Base-by-base conservation (phyloP, 2,113 vertebrate genomes). In the Cranoglanis bouderius region DNA sequence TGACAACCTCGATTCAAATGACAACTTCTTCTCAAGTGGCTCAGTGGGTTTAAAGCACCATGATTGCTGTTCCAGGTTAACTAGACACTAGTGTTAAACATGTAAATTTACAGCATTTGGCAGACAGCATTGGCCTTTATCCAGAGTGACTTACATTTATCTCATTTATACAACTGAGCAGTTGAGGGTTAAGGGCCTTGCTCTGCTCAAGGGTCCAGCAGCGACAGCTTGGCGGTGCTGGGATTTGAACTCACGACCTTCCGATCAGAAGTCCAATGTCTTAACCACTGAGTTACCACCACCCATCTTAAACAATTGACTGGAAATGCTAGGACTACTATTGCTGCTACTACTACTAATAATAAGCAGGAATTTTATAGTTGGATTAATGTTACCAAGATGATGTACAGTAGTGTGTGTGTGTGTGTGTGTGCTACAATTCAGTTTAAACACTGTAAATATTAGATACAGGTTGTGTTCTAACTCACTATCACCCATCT, bases 401-500 rank as follows among this genome's bases (percentile, higher is more conserved):
- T 63, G 61, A 61, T 13, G 51, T 53, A 53, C 51, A 53, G 51
- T 53, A 53, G 51, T n/a, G n/a, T n/a, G n/a, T n/a, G n/a, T n/a
- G 12, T 32, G n/a, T 16, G n/a, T 67, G 63, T 35, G 65, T 35
- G n/a, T 7, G 24, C 18, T 18, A 3, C 18, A 7, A 16, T 78
- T 49, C 26, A 74, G 38, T 43, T 9, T 43, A 74, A 43, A 1
- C 3, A 6, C 4, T 78, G 13, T 49, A 78, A 51, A 40, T 26
- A 38, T 40, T 9, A 59, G 35, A 57, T 21, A 59, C 77, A 3
- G 29, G 77, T 19, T 29, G 78, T 18, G 67, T 87, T 49, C 75
- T 8, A 81, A 94, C 98, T 96, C 91, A 99, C 98, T 97, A 0
- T 99, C 98, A 38, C 98, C 98, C 98, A 99, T 99, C 72, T 98